phyloP scores from a whole-genome alignment of 2,113 vertebrate genomes.

The Albula glossodonta region DNA sequence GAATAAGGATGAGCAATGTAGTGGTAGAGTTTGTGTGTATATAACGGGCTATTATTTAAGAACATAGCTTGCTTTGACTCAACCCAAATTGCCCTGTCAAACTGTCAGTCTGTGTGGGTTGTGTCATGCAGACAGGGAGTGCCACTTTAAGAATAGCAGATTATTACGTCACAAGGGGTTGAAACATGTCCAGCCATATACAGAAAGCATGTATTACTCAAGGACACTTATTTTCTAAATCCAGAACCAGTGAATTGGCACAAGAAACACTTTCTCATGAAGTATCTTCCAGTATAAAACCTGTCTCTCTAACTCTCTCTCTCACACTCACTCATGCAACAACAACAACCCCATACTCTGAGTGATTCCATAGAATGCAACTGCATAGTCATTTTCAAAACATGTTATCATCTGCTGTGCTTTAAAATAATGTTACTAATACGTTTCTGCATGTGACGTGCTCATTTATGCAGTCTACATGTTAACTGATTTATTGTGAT shows the following conservation, averaged over 20 bases:
- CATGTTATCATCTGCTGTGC: too few species aligned
- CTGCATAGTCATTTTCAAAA: too few species aligned
- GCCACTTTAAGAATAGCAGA: background rate
- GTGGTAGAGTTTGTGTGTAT: too few species aligned
- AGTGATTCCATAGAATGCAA: too few species aligned
- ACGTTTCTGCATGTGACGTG: background rate
- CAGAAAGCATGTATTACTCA: background rate
- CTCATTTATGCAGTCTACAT: too few species aligned
- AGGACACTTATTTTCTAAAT: background rate
- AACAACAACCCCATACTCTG: too few species aligned
- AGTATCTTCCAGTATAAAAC: background rate
- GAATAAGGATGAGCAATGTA: too few species aligned
- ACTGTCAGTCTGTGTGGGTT: background rate
- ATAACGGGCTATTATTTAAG: background rate
- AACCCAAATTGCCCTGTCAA: background rate
- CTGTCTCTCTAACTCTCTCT: background rate
- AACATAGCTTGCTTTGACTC: background rate
- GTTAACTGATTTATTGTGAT: too few species aligned
- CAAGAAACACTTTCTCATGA: background rate
- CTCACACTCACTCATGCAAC: background rate
- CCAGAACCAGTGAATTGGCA: background rate
- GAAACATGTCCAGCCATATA: slow-evolving; percentile 8
- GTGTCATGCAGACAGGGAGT: background rate
- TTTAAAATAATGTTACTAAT: background rate
- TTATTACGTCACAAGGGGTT: background rate